Conservation (phyloP, 2,113 vertebrate species). For the Mystacornis crossleyi region DNA sequence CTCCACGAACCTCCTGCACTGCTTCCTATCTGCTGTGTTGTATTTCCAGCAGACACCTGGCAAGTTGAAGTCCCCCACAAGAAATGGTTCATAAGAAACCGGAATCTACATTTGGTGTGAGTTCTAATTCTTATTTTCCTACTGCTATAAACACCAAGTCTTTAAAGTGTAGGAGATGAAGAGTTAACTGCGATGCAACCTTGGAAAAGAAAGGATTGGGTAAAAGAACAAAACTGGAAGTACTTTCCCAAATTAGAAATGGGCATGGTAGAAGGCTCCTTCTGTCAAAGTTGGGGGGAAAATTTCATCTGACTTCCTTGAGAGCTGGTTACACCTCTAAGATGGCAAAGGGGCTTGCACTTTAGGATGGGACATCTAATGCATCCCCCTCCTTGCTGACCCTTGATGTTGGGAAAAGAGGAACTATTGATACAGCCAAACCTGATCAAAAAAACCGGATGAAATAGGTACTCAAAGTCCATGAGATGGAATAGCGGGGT, state of each 20-base stretch:
- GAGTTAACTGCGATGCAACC: not conserved
- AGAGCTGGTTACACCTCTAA: not conserved
- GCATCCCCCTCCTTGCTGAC: not conserved
- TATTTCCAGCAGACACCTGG: not conserved
- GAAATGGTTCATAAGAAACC: not conserved
- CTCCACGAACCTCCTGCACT: not conserved
- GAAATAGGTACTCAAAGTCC: not conserved
- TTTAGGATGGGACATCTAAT: not conserved
- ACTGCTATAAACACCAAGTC: not conserved
- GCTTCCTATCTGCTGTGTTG: not conserved
- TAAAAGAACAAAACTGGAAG: not conserved
- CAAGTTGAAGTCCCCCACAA: not conserved
- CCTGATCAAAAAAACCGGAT: not conserved
- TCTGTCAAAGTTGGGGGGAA: not conserved
- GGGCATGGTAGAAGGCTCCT: not conserved
- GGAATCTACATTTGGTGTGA: not conserved
- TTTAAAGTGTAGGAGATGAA: not conserved
- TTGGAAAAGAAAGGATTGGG: not conserved
- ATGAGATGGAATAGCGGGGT: not conserved
- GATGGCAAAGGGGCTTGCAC: not conserved
- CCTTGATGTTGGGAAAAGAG: not conserved
- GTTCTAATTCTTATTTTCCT: not conserved
- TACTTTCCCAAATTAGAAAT: not conserved
- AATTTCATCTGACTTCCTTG: not conserved
- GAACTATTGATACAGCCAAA: not conserved